Evolutionary conservation across 2,113 vertebrate genomes (phyloP), one percentile per base, ranked within the genome.

Genomic region (Actenoides lindsayi): DNA sequence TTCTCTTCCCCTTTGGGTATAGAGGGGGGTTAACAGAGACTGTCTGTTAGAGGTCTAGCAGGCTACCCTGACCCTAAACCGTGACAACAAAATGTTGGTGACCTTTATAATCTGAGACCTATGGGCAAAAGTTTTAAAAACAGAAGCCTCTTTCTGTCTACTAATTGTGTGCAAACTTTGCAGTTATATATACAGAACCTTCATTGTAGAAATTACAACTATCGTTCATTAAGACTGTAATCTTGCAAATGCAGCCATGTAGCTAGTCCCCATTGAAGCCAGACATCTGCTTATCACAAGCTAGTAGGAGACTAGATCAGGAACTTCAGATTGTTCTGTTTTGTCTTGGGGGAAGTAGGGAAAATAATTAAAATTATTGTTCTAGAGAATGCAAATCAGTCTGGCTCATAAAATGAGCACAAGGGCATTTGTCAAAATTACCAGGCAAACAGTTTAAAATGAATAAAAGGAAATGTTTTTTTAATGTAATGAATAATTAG

Each of bases 361-460:
- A 74, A 93, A 94, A 94, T 62, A 95, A 90, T 77, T 83, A 85
- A 54, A 94, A 75, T 69, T 76, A 65, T 56, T 93, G 21, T 79
- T 94, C 70, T 85, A 76, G 35, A 85, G 67, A 95, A 93, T 79
- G 48, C 28, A 95, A 79, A 91, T 91, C 41, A 87, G 59, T 4
- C 6, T 90, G 21, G 39, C 28, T 96, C 13, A 59, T 76, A 76
- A 96, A 93, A 94, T 83, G 20, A 91, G n/a, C 50, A 83, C 28
- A 37, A 65, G 19, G 13, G 3, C 13, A 27, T 94, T 95, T 93
- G 20, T 88, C 70, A 65, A 95, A 93, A 91, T 83, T 74, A 70
- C n/a, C 68, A 85, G 46, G 50, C 24, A 93, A 89, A 62, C 9
- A 30, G 19, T 74, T 87, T 83, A 63, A 90, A 88, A 96, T 88